Evolutionary conservation across 2,797 vertebrate genomes (phyloP), one percentile per base, ranked within the genome.

Genomic region (Sebastes hubbsi): DNA sequence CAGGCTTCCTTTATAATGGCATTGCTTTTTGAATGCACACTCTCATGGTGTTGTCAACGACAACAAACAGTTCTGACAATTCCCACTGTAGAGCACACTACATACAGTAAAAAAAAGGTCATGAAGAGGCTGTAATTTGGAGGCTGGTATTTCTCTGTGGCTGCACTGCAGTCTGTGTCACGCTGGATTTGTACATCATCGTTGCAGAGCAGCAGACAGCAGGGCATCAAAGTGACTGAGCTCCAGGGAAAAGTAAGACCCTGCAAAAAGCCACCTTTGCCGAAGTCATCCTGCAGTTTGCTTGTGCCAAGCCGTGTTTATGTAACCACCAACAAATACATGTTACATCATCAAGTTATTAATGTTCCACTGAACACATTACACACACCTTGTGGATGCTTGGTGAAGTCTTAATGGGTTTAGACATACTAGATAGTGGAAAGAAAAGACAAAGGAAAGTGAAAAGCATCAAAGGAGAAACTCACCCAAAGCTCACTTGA

Each of bases 301-400:
- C 54, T 55, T 58, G 25, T 30, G 58, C 24, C 0, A 32, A 64
- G 62, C 56, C 73, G 58, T 22, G 73, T 72, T 90, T 84, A 88
- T 82, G 67, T 81, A 90, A 89, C 75, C 49, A 25, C 22, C 22
- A 61, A 77, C 68, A 67, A 75, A 34, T 29, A 55, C 80, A 62
- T 7, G 65, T 90, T 88, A 82, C 78, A 83, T 90, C 82, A 86
- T 34, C 36, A 5, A 25, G 56, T 88, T 87, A 78, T 30, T 75
- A 77, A 88, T 62, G 84, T 72, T 63, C 29, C 62, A 81, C 80
- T 78, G 83, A 77, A 64, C 80, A 65, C 72, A 73, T 80, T 30
- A 72, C 25, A 25, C 8, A 2, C 22, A 67, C n/a, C 12, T 34
- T 22, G 16, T 58, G 34, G 7, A 14, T 52, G 27, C 42, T 16